Evolutionary conservation across 1,140 invertebrate species (phyloP).

Genomic region (Solen grandis): DNA sequence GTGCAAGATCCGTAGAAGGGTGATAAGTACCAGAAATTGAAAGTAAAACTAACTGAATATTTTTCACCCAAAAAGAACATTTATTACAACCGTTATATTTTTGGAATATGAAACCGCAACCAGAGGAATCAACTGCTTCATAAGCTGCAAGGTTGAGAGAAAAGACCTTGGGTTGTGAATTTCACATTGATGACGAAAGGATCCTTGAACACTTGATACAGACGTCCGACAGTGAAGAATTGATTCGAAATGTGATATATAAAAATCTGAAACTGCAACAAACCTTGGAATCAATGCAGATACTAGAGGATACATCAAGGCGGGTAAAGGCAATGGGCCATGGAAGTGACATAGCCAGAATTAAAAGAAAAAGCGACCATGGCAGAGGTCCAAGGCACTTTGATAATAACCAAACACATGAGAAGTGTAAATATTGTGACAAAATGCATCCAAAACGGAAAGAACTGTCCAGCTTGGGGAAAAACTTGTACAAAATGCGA

Average conservation of each 20-base stretch:
- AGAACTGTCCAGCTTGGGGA: slow-evolving; percentile 2
- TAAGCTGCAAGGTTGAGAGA: too few relatives aligned
- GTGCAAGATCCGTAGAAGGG: too few relatives aligned
- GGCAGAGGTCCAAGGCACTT: neutral
- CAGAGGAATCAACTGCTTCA: neutral
- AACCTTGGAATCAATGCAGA: too few relatives aligned
- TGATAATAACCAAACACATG: neutral
- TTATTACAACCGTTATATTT: neutral
- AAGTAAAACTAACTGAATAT: too few relatives aligned
- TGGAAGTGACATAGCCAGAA: too few relatives aligned
- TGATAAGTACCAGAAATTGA: too few relatives aligned
- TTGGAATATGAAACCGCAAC: neutral
- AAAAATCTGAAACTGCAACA: too few relatives aligned
- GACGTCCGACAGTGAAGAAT: neutral
- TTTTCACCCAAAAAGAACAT: neutral
- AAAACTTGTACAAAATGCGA: neutral
- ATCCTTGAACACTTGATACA: too few relatives aligned
- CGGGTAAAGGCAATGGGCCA: too few relatives aligned
- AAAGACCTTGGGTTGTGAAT: neutral
- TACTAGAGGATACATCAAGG: too few relatives aligned
- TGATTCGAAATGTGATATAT: neutral
- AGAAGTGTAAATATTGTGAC: neutral
- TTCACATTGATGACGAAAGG: neutral
- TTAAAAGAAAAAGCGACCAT: too few relatives aligned
- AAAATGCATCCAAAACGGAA: neutral